A percentile compares a stretch with the other conserved stretches of the same genome.
Conservation (phyloP, 2,113 vertebrate species). For the Heteronetta atricapilla region DNA sequence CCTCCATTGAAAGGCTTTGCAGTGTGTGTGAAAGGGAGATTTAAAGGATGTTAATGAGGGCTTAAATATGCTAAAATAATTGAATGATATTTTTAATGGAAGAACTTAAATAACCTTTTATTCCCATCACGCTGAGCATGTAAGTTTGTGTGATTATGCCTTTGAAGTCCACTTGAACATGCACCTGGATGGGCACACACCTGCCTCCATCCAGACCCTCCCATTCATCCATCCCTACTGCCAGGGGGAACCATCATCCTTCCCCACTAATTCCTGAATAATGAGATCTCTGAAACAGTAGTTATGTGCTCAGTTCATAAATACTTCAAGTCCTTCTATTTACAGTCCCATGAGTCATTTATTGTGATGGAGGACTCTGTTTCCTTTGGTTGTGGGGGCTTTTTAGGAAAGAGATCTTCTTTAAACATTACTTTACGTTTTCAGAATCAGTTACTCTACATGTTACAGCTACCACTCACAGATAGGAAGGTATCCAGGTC, state of each 20-base stretch:
- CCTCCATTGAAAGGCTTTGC: neutral
- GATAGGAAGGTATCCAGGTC: neutral
- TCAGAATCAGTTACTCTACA: neutral
- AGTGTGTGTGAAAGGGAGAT: constrained; percentile 16
- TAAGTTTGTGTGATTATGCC: neutral
- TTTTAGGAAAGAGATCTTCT: neutral
- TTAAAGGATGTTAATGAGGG: constrained; percentile 42
- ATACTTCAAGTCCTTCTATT: neutral
- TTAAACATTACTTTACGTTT: neutral
- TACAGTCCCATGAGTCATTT: neutral
- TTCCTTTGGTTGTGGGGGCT: neutral
- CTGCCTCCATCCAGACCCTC: neutral
- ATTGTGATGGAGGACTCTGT: neutral
- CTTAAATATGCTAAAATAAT: constrained; percentile 34
- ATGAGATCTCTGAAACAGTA: neutral
- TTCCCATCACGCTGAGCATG: neutral
- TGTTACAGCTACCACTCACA: neutral
- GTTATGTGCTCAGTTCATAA: neutral
- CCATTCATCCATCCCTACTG: neutral
- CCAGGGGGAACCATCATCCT: neutral
- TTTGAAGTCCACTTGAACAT: neutral
- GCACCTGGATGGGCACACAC: neutral
- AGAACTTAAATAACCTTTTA: constrained; percentile 21
- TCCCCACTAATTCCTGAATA: neutral
- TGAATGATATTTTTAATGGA: constrained; percentile 30